A percentile compares a stretch with the other conserved stretches of the same genome.
Evolutionary conservation across 1,140 invertebrate species (phyloP).

Genomic region (Littorina saxatilis): DNA sequence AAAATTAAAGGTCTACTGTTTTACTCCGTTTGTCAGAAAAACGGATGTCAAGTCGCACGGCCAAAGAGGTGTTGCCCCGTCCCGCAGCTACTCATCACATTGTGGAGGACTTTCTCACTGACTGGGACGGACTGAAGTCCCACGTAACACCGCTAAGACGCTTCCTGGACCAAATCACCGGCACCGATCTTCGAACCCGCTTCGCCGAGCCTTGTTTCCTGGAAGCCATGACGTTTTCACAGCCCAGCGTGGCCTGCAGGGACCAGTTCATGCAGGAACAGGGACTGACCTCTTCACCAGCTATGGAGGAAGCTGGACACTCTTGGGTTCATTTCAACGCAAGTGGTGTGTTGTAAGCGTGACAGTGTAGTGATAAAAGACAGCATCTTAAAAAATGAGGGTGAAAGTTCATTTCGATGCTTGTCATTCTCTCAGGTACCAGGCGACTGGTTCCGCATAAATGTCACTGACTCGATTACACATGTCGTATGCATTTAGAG

Average conservation of each 20-base stretch:
- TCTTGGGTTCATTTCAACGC: background rate
- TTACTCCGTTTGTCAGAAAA: conserved; percentile 62
- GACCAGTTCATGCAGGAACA: conserved; percentile 61
- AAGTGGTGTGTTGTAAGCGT: background rate
- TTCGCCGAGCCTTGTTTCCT: conserved; percentile 71
- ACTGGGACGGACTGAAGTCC: conserved; percentile 72
- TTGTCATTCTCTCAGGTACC: too few relatives aligned
- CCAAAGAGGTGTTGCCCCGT: conserved; percentile 64
- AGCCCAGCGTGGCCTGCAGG: conserved; percentile 65
- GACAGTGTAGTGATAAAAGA: background rate
- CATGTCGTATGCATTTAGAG: too few relatives aligned
- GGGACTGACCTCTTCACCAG: conserved; percentile 60
- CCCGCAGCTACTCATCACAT: conserved; percentile 76
- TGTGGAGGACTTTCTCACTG: conserved; percentile 77
- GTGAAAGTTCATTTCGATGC: too few relatives aligned
- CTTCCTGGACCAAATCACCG: conserved; percentile 71
- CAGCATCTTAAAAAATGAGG: background rate
- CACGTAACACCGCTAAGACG: conserved; percentile 75
- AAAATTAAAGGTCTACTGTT: background rate
- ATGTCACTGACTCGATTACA: too few relatives aligned
- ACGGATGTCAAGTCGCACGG: conserved; percentile 60
- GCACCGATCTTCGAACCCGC: conserved; percentile 70
- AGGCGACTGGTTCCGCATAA: too few relatives aligned
- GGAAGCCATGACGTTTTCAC: conserved; percentile 63
- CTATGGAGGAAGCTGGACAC: background rate